These are phyloP conservation scores for Meteorus cinctellus DNA, from an alignment of 2,888 invertebrate genomes.

Conservation along the genomic window DNA sequence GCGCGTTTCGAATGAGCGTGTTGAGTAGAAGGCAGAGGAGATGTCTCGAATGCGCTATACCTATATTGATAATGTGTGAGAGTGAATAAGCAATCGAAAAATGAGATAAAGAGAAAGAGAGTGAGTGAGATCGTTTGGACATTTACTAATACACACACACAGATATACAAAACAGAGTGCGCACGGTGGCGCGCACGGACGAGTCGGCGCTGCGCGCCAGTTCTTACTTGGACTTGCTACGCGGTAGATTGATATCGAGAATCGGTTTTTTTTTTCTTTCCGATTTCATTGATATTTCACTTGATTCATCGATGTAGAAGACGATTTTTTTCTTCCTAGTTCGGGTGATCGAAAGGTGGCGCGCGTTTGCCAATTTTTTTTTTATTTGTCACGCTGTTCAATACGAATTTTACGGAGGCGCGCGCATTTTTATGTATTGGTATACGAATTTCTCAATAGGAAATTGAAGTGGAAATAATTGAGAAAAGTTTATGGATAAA, in stretches of 20 bases:
- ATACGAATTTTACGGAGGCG: too few species aligned
- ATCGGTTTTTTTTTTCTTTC: slow-evolving; percentile 1
- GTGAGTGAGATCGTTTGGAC: slow-evolving; percentile 24
- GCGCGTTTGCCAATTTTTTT: too few species aligned
- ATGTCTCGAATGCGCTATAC: neutral
- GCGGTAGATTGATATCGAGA: slow-evolving; percentile 69
- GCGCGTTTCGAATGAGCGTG: slow-evolving; percentile 24
- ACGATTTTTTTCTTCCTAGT: neutral
- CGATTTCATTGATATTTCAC: neutral
- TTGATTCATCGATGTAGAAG: neutral
- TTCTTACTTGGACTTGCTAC: slow-evolving; percentile 71
- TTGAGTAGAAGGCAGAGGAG: slow-evolving; percentile 14
- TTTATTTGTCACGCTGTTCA: too few species aligned
- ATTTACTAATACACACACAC: slow-evolving; percentile 38
- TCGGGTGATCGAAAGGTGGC: too few species aligned
- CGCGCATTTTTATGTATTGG: too few species aligned
- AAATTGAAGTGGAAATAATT: too few species aligned
- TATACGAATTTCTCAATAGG: too few species aligned
- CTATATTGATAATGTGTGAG: slow-evolving; percentile 3
- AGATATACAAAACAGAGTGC: slow-evolving; percentile 20
- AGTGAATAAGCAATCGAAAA: slow-evolving; percentile 24
- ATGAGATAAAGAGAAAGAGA: slow-evolving; percentile 46
- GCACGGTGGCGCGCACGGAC: slow-evolving; percentile 28
- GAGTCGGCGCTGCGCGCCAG: slow-evolving; percentile 62
- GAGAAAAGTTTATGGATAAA: too few species aligned